Conservation (phyloP, 2,113 vertebrate species). For the Solenodon paradoxus region DNA sequence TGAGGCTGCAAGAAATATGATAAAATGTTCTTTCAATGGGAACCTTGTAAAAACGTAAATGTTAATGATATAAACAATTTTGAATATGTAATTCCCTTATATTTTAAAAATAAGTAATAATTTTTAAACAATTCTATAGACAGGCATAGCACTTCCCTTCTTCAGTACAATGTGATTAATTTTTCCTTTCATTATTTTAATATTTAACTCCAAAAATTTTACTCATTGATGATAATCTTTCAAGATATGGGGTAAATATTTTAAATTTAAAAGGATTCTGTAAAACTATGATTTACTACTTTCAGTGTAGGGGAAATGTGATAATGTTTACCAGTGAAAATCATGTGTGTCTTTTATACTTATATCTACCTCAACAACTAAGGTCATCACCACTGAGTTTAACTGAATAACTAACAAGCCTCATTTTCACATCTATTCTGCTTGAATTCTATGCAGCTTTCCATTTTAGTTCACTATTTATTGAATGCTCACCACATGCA, state of each 20-base stretch:
- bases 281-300: neutral
- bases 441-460: neutral
- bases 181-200: conserved; percentile 25
- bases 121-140: neutral
- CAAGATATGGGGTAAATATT: neutral
- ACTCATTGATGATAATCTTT: conserved; percentile 56
- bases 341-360: neutral
- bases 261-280: neutral
- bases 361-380: neutral
- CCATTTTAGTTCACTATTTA: neutral
- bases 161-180: neutral
- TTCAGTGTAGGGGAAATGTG: neutral
- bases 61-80: neutral
- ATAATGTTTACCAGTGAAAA: neutral
- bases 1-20: neutral
- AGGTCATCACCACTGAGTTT: neutral
- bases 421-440: neutral
- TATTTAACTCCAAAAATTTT: neutral
- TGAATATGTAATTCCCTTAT: neutral
- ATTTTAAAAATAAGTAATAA: conserved; percentile 19
- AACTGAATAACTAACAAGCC: neutral
- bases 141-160: neutral
- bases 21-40: neutral
- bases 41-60: neutral
- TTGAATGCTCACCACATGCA: neutral